Percentiles rank a stretch among this genome's conserved stretches.
These are phyloP conservation scores for Sigmodon hispidus DNA, from an alignment of 2,113 vertebrate genomes.

Conservation along the genomic window DNA sequence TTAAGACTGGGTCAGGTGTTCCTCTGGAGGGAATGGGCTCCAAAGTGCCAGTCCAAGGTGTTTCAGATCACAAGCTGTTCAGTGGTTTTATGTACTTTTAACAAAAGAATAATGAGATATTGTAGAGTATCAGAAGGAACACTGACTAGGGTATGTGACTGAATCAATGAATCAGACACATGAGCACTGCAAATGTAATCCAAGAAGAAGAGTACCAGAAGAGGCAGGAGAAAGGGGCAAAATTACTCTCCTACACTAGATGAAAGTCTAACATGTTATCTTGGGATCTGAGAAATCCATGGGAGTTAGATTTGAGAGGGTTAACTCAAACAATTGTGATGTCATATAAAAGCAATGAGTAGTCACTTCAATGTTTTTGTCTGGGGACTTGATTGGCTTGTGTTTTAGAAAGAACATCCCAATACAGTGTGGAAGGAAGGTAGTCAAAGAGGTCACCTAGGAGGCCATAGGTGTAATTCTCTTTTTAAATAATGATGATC, in stretches of 20 bases:
- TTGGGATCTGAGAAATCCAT: neutral
- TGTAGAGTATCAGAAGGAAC: neutral
- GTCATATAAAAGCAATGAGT: neutral
- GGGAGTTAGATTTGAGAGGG: neutral
- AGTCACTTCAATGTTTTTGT: neutral
- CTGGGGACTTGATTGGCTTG: neutral
- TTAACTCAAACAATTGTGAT: neutral
- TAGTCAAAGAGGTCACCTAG: neutral
- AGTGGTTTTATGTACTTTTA: too few relatives aligned
- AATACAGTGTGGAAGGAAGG: neutral
- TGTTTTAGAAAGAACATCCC: constrained; percentile 16
- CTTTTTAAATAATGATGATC: neutral
- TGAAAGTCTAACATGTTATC: neutral
- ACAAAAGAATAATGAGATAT: neutral
- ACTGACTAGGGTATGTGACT: neutral
- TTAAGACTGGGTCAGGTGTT: too few relatives aligned
- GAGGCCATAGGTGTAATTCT: neutral
- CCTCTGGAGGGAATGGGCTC: too few relatives aligned
- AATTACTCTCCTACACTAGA: neutral
- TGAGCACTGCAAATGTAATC: neutral
- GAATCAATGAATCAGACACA: neutral
- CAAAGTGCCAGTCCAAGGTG: too few relatives aligned
- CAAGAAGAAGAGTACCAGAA: neutral
- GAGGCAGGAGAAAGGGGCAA: neutral
- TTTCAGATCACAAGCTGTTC: too few relatives aligned